Evolutionary conservation across 1,140 invertebrate species (phyloP), one percentile per base, ranked within the genome.

Genomic region (Drosophila micromelanica): DNA sequence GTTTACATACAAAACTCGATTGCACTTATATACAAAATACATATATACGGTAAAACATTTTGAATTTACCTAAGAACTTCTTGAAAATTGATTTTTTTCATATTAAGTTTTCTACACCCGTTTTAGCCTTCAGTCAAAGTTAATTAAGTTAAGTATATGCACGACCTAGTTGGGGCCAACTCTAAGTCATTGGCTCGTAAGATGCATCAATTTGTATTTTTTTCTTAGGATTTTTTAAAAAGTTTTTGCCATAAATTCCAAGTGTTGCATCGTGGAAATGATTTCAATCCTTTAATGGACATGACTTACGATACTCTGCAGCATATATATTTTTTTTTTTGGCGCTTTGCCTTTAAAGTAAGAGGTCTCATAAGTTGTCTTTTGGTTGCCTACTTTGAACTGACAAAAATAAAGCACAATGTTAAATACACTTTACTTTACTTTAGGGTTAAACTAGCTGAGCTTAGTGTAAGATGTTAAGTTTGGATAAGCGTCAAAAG

Each of bases 221-320:
- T 3, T 55, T 49, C 13, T 37, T 6, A 5, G 7, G 35, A 2
- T 35, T 20, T 48, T 20, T 20, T 17, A 11, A 27, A 60, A 51
- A 85, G 62, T 73, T 85, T 85, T 15, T 9, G 23, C 51, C 81
- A 86, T 85, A 81, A 86, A 81, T 86, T 86, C 56, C 63, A 63
- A 81, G 82, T 82, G 77, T 70, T 77, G 81, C 57, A 60, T 70
- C 55, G 57, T 80, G 70, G 64, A 75, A 59, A 62, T 76, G 64
- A 76, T 73, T 80, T 67, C 56, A 76, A 80, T 75, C 77, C 69
- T 56, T 56, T 55, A 45, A 13, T 71, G 59, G 77, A 64, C 45
- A 72, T 85, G 82, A 86, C 65, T 86, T 80, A 86, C 78, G 74
- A 64, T 60, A 48, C 55, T 65, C 65, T 77, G 73, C 68, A 84